A percentile compares a stretch with the other conserved stretches of the same genome.
phyloP scores from a whole-genome alignment of 2,797 vertebrate genomes.

The Acrossocheilus wenchowensis region DNA sequence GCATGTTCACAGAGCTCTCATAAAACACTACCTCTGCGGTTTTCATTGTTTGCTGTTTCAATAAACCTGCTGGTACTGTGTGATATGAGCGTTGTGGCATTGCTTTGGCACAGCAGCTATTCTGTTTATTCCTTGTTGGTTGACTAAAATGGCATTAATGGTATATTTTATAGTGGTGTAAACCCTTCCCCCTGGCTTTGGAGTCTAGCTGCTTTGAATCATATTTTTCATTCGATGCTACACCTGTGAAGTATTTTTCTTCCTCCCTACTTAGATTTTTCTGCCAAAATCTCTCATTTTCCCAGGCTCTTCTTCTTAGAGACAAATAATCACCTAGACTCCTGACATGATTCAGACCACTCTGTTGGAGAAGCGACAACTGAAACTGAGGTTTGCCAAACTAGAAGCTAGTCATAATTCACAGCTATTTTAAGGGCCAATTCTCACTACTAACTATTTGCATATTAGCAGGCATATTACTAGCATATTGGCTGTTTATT shows the following conservation, averaged over 20 bases:
- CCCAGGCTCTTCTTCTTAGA: conserved; percentile 8
- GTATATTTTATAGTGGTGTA: conserved; percentile 20
- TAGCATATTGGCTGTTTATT: not conserved
- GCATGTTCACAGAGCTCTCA: conserved; percentile 34
- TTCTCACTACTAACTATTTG: not conserved
- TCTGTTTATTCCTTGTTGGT: conserved; percentile 30
- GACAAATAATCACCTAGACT: conserved; percentile 26
- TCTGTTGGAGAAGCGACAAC: not conserved
- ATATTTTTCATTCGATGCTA: not conserved
- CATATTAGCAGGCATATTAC: not conserved
- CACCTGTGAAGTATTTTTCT: conserved; percentile 34
- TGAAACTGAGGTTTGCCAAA: not conserved
- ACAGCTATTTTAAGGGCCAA: not conserved
- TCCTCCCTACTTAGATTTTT: not conserved
- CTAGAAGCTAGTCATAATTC: conserved; percentile 11
- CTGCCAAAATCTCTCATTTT: conserved; percentile 29
- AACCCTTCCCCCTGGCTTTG: not conserved
- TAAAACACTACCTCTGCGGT: conserved; percentile 45
- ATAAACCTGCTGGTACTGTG: conserved; percentile 44
- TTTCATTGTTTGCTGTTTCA: conserved; percentile 47
- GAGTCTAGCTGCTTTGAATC: conserved; percentile 17
- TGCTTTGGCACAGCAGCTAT: conserved; percentile 29
- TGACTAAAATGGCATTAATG: conserved; percentile 21
- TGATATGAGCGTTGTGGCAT: conserved; percentile 22
- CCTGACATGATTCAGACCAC: not conserved